Evolutionary conservation across 2,113 vertebrate species (phyloP), one percentile per base, ranked within the genome.

Genomic region (Thomomys bottae): DNA sequence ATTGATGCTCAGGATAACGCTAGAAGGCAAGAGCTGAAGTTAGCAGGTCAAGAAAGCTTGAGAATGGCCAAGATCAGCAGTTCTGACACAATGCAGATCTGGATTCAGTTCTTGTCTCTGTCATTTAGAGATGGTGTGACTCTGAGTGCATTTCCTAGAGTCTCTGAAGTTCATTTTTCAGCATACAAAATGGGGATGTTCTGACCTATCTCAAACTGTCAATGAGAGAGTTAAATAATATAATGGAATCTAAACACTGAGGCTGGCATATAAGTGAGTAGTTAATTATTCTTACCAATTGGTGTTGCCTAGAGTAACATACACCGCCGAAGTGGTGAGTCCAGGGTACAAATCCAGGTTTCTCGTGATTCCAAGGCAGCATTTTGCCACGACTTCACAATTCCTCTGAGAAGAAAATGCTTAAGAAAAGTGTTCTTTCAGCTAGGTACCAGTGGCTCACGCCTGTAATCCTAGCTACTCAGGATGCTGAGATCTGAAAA

Each of bases 251-350:
- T 38, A 73, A 40, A 8, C 26, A 23, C 34, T 70, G 64, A 73
- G 36, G 38, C 34, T 54, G n/a, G 7, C 38, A 1, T 6, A 2
- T 1, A 49, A 6, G 20, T 10, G 0, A 3, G 5, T n/a, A n/a
- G n/a, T n/a, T n/a, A n/a, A n/a, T 40, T 18, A 34, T 42, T 17
- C 7, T 45, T 34, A 17, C 38, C 21, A 9, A 9, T 21, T 5
- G 15, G 38, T 87, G 14, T 66, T 94, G 71, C 30, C 71, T 72
- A 34, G 73, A 57, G 5, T 63, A 61, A 70, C 14, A 54, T 3
- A 28, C 2, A 32, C 7, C 34, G 70, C 28, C 21, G 20, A 30
- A 57, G 49, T 42, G 45, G 26, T 28, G 36, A 71, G 42, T 30
- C 24, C 70, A 38, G 8, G 15, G 61, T 83, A 76, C 30, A 42